Conservation (phyloP, 2,113 vertebrate genomes). For the Nematolebias whitei region DNA sequence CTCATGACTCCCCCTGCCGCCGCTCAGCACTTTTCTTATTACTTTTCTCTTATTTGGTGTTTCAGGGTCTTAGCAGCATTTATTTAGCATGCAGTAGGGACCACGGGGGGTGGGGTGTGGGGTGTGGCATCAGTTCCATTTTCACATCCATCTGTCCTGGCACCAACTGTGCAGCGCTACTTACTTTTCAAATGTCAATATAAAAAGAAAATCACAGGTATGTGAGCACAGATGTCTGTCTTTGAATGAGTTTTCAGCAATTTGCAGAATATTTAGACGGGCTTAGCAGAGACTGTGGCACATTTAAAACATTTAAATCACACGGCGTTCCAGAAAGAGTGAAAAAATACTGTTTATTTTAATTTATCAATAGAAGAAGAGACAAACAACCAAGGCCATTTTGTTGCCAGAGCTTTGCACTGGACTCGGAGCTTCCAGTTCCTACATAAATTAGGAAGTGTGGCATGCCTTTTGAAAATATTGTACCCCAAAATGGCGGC, state of each 20-base stretch:
- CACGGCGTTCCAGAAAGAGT: slow-evolving; percentile 31
- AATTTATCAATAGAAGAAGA: slow-evolving; percentile 29
- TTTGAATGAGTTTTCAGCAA: slow-evolving; percentile 57
- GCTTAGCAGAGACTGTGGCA: slow-evolving; percentile 52
- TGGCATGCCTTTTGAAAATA: slow-evolving; percentile 61
- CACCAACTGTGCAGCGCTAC: slow-evolving; percentile 42
- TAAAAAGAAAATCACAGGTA: slow-evolving; percentile 63
- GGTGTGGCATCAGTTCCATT: slow-evolving; percentile 52
- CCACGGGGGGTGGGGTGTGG: slow-evolving; percentile 36
- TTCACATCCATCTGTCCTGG: slow-evolving; percentile 69
- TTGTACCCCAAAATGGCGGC: slow-evolving; percentile 76
- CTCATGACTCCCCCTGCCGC: slow-evolving; percentile 58
- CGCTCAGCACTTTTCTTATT: slow-evolving; percentile 56
- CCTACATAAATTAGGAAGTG: slow-evolving; percentile 48
- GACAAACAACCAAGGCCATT: slow-evolving; percentile 37
- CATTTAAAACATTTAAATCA: slow-evolving; percentile 56
- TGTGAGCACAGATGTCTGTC: slow-evolving; percentile 64
- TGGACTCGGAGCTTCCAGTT: slow-evolving; percentile 37
- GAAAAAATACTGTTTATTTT: slow-evolving; percentile 44
- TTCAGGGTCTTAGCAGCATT: slow-evolving; percentile 44
- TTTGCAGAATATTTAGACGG: slow-evolving; percentile 57
- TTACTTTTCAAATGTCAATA: slow-evolving; percentile 64
- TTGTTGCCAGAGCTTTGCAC: slow-evolving; percentile 29
- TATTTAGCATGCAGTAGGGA: slow-evolving; percentile 52
- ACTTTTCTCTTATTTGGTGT: slow-evolving; percentile 60